Conservation (phyloP, 2,888 invertebrate genomes). For the Hypsopygia costalis region DNA sequence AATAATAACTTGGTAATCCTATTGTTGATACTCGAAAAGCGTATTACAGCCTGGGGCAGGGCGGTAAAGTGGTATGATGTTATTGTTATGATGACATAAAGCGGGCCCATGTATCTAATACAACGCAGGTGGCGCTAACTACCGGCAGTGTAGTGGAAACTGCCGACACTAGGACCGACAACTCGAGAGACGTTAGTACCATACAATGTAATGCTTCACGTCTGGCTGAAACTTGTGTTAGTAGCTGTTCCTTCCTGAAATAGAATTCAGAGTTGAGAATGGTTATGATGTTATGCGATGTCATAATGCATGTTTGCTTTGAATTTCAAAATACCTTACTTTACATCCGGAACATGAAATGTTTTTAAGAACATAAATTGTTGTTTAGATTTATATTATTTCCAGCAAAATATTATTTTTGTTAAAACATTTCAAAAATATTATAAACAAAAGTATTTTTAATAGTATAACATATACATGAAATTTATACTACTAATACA, state of each 20-base stretch:
- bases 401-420: too few relatives aligned
- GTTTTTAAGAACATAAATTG: too few relatives aligned
- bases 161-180: conserved; percentile 30
- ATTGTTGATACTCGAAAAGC: conserved; percentile 27
- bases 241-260: conserved; percentile 30
- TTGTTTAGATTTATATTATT: too few relatives aligned
- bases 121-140: conserved; percentile 52
- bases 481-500: too few relatives aligned
- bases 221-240: conserved; percentile 31
- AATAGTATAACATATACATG: too few relatives aligned
- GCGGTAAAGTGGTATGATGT: conserved; percentile 36
- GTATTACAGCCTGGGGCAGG: conserved; percentile 21
- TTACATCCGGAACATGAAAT: too few relatives aligned
- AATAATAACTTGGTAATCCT: conserved; percentile 25
- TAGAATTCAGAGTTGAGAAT: conserved; percentile 24
- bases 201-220: conserved; percentile 40
- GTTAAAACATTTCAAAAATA: too few relatives aligned
- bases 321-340: not conserved
- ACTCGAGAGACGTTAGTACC: conserved; percentile 24
- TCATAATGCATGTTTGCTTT: not conserved
- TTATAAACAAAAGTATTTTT: too few relatives aligned
- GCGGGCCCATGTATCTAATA: conserved; percentile 38
- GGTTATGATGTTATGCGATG: conserved; percentile 4
- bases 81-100: conserved; percentile 52
- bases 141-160: conserved; percentile 39